Percentiles rank a stretch among this genome's conserved stretches.
Conservation (phyloP, 2,113 vertebrate species). For the Lichenostomus cassidix region DNA sequence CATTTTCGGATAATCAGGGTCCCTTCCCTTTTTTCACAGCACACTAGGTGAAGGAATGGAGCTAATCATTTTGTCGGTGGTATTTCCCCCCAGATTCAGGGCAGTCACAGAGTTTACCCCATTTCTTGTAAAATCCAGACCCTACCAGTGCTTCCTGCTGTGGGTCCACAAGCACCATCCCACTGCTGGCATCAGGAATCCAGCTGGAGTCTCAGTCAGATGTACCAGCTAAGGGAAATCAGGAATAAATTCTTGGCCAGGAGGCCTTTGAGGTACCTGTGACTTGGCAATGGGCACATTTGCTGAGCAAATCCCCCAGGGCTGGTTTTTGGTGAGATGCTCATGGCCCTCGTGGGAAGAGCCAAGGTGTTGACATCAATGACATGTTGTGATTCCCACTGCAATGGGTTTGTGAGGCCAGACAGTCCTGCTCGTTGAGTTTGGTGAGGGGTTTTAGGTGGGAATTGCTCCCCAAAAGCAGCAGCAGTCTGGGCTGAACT, state of each 20-base stretch:
- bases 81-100: background rate
- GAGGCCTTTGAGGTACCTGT: background rate
- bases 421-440: background rate
- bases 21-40: background rate
- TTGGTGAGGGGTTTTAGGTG: background rate
- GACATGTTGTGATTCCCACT: background rate
- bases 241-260: background rate
- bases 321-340: background rate
- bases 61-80: background rate
- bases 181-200: background rate
- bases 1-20: background rate
- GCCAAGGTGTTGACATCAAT: background rate
- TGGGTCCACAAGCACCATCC: background rate
- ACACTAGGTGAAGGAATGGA: background rate
- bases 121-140: background rate
- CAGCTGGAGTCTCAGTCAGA: background rate
- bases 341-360: background rate
- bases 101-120: background rate
- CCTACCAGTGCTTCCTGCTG: fast-evolving
- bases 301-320: background rate
- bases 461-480: background rate
- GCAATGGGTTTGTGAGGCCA: background rate
- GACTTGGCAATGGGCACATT: background rate
- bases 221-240: background rate
- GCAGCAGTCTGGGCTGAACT: background rate